phyloP scores from a whole-genome alignment of 2,888 invertebrate genomes.

The Coenonympha glycerion region DNA sequence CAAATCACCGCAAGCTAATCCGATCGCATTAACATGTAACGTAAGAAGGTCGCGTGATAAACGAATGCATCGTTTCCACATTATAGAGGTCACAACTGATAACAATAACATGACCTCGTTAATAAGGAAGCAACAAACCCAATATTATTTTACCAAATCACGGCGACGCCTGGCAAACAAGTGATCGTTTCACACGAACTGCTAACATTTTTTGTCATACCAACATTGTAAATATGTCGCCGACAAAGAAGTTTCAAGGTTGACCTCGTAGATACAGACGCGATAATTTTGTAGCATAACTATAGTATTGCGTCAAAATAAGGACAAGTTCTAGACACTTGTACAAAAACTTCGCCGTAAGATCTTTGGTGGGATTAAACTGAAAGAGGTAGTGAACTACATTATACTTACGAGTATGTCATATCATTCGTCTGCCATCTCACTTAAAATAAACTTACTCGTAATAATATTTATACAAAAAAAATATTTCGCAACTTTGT shows the following conservation, averaged over 20 bases:
- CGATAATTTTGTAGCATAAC: conserved; percentile 65
- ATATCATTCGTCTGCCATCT: conserved; percentile 23
- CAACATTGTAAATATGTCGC: conserved; percentile 58
- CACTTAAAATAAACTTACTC: neutral
- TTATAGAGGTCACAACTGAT: conserved; percentile 56
- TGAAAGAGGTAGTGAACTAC: conserved; percentile 16
- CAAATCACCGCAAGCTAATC: conserved; percentile 27
- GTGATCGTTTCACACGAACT: conserved; percentile 23
- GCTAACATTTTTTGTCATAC: conserved; percentile 48
- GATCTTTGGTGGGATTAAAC: conserved; percentile 17
- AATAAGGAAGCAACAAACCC: conserved; percentile 59
- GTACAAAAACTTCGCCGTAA: conserved; percentile 15
- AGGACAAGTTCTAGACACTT: conserved; percentile 40
- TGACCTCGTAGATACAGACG: conserved; percentile 66
- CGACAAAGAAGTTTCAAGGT: conserved; percentile 64
- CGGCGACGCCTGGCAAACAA: conserved; percentile 32
- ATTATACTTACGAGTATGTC: conserved; percentile 15
- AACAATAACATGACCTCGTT: conserved; percentile 58
- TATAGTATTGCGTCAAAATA: conserved; percentile 38
- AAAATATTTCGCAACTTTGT: neutral
- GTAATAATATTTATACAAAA: neutral
- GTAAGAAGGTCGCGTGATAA: conserved; percentile 52
- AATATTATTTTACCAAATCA: conserved; percentile 50
- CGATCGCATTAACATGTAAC: conserved; percentile 18
- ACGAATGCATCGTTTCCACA: conserved; percentile 54